A percentile compares a stretch with the other conserved stretches of the same genome.
phyloP scores from a whole-genome alignment of 2,797 vertebrate genomes.

The Salmo trutta region DNA sequence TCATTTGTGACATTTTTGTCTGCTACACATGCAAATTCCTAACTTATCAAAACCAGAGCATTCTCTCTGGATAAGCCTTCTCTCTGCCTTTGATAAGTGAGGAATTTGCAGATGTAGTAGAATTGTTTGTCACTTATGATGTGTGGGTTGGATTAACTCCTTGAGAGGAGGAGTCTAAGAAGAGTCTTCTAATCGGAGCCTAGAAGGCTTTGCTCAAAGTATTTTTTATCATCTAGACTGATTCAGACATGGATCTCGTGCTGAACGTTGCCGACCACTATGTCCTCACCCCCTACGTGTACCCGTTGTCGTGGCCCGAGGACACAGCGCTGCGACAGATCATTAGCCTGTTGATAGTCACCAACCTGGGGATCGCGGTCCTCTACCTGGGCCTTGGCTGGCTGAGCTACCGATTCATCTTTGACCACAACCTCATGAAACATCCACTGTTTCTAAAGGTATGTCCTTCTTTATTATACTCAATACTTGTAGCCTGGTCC shows the following conservation, averaged over 20 bases:
- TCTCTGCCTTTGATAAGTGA: not conserved
- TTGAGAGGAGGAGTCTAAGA: not conserved
- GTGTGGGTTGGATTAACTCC: not conserved
- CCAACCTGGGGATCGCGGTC: conserved; percentile 85
- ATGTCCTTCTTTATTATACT: conserved; percentile 11
- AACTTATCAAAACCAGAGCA: not conserved
- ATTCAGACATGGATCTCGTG: conserved; percentile 87
- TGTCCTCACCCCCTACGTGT: conserved; percentile 87
- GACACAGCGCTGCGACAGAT: conserved; percentile 84
- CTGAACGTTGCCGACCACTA: conserved; percentile 80
- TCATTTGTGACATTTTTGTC: not conserved
- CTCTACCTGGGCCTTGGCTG: conserved; percentile 88
- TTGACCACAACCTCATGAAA: conserved; percentile 88
- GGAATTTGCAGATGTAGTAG: not conserved
- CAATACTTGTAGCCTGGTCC: no score
- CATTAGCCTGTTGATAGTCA: conserved; percentile 86
- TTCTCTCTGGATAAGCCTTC: not conserved
- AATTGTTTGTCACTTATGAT: not conserved
- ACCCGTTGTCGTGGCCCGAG: conserved; percentile 84
- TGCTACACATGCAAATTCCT: not conserved
- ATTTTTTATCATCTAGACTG: conserved; percentile 51
- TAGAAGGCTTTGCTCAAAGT: conserved; percentile 3
- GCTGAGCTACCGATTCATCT: conserved; percentile 88
- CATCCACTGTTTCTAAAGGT: conserved; percentile 96
- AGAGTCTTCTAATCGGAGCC: not conserved